Base-by-base conservation (phyloP, 2,797 vertebrate species). In the Morelia viridis region DNA sequence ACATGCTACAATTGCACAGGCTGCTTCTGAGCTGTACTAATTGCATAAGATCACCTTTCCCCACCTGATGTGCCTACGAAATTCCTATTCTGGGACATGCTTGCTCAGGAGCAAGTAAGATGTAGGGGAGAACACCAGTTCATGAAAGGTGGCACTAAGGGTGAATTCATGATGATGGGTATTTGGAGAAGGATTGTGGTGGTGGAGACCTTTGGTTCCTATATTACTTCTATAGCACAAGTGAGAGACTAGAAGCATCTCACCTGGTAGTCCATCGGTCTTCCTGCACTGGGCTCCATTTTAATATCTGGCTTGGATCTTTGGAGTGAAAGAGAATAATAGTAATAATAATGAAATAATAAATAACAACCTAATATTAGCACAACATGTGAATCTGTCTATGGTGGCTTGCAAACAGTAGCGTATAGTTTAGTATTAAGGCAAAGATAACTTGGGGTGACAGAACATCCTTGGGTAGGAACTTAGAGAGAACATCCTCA, bases 261-360 rank as follows among this genome's bases (percentile, higher is more conserved):
- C 93, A 99, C 99, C 98, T 99, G 99, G 94, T 99, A 99, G 97
- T 99, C 99, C 97, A 99, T 98, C 7, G 99, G 98, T 93, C 99
- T 97, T 61, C 99, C 99, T 0, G 98, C 97, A 12, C 98, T 99
- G 0, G 99, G 99, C 96, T 99, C 99, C 98, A 99, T 99, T 97
- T 98, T 99, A 92, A 99, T 99, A 95, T 99, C 99, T 7, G 99
- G 99, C 89, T 99, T 99, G 92, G 99, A 99, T 96, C 99, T 99
- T 91, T 31, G 65, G 83, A 65, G 22, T 89, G 1, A 92, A 91
- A 83, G 10, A 35, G 41, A 93, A 17, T 28, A 2, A 80, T 8
- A 84, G 5, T 1, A 88, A 65, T 17, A 58, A 12, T 17, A 71
- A 35, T 9, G 12, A 80, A 35, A 80, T 24, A 80, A 80, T 80